These are phyloP conservation scores for Caenorhabditis plicata DNA, from an alignment of 2,888 invertebrate species.

Conservation along the genomic window DNA sequence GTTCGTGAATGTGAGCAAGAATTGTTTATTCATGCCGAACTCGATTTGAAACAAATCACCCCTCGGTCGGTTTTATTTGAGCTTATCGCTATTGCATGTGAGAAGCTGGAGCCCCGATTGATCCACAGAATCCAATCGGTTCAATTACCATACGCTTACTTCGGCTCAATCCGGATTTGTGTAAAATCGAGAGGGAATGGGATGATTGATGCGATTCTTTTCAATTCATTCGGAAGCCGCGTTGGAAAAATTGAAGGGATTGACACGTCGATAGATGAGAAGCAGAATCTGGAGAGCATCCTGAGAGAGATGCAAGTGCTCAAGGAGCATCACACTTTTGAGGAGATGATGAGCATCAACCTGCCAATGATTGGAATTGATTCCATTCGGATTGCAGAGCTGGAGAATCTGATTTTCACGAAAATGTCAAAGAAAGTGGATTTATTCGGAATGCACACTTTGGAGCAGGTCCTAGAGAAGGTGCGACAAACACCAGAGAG, in stretches of 20 bases:
- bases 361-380: conserved; percentile 17
- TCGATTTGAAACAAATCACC: conserved; percentile 13
- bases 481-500: neutral
- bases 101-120: too few species aligned
- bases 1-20: conserved; percentile 7
- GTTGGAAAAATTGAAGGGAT: conserved; percentile 11
- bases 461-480: neutral
- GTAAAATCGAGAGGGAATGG: conserved; percentile 1
- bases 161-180: conserved; percentile 23
- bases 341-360: neutral
- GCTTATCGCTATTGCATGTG: neutral
- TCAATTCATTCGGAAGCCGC: conserved; percentile 19
- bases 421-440: neutral
- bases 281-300: neutral
- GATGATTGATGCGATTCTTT: conserved; percentile 4
- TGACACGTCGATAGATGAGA: neutral
- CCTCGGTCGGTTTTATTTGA: conserved; percentile 14
- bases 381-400: conserved; percentile 15
- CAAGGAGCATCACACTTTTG: neutral
- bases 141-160: conserved; percentile 22
- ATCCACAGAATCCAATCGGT: conserved; percentile 2
- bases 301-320: conserved; percentile 1
- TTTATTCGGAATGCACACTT: neutral
- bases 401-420: conserved; percentile 1
- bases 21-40: conserved; percentile 17